Evolutionary conservation across 2,888 invertebrate genomes (phyloP), one percentile per base, ranked within the genome.

Genomic region (Epirrita christyi): DNA sequence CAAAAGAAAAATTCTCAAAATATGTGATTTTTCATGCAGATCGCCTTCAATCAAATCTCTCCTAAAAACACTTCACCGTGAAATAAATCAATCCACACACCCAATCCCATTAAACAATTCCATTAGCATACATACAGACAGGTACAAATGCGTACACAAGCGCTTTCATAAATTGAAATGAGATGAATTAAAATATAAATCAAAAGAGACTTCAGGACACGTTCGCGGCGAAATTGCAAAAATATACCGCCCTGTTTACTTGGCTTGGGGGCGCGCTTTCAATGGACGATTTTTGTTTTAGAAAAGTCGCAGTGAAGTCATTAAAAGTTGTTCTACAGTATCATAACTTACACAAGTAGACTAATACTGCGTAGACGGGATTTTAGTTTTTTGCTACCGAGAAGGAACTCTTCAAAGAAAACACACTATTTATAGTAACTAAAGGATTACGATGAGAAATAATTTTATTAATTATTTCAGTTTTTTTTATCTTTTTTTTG

Each of bases 171-270:
- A 87, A 90, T 91, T 88, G 91, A 88, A 88, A 90, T 86, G 88
- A 90, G 88, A 75, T 72, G 86, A 92, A 92, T 92, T 92, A 92
- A 92, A 90, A 91, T 88, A 91, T 91, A 91, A 91, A 91, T 90
- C 91, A 91, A 91, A 91, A 84, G 88, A 86, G 86, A 88, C 88
- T 87, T 83, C 84, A 65, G 78, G 79, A 83, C 90, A 81, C 91
- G 91, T 88, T 84, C 83, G 56, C 78, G 76, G 73, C 70, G 80
- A 85, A 86, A 88, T 90, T 89, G 90, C 85, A 90, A 90, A 88
- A 86, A 81, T 79, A 65, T 79, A 73, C 71, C 69, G 69, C 68
- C 14, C 72, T 38, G 28, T 34, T 15, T 43, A 15, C 32, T 13
- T 7, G 32, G 32, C 32, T 7, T 6, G 32, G 32, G 46, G 46